Conservation (phyloP, 2,888 invertebrate genomes). For the Cordilura impudica region DNA sequence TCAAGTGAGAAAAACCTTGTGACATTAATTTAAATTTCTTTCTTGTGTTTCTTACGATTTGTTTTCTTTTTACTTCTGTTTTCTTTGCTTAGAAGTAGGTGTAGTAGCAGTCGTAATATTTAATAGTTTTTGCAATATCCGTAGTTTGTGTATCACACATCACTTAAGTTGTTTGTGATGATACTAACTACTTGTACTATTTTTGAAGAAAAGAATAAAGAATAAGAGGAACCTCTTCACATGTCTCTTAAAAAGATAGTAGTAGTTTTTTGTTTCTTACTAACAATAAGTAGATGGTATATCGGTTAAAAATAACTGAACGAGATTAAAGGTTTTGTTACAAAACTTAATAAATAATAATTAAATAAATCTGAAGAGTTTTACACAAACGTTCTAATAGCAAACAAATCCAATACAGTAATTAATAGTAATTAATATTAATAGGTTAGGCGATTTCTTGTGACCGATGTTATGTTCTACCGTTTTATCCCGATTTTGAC, state of each 20-base stretch:
- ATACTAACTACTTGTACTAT: background rate
- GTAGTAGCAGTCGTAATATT: background rate
- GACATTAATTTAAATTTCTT: constrained; percentile 63
- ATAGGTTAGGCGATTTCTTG: no score
- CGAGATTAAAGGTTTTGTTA: background rate
- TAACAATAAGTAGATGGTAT: constrained; percentile 9
- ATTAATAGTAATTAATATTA: no score
- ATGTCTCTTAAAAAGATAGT: constrained; percentile 11
- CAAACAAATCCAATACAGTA: no score
- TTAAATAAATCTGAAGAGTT: no score
- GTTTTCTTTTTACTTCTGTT: no score
- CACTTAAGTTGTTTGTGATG: constrained; percentile 7
- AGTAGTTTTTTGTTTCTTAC: background rate
- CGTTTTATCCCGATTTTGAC: no score
- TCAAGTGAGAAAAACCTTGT: constrained; percentile 68
- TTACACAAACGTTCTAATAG: no score
- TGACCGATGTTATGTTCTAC: no score
- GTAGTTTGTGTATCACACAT: background rate
- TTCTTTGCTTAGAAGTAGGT: constrained; percentile 29
- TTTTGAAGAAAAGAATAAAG: background rate
- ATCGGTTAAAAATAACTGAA: constrained; percentile 27
- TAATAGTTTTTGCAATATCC: background rate
- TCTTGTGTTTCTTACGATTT: constrained; percentile 36
- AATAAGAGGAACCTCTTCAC: constrained; percentile 16
- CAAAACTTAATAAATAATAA: background rate